A percentile compares a stretch with the other conserved stretches of the same genome.
phyloP scores from a whole-genome alignment of 2,113 vertebrate species.

The Amphiprion percula region DNA sequence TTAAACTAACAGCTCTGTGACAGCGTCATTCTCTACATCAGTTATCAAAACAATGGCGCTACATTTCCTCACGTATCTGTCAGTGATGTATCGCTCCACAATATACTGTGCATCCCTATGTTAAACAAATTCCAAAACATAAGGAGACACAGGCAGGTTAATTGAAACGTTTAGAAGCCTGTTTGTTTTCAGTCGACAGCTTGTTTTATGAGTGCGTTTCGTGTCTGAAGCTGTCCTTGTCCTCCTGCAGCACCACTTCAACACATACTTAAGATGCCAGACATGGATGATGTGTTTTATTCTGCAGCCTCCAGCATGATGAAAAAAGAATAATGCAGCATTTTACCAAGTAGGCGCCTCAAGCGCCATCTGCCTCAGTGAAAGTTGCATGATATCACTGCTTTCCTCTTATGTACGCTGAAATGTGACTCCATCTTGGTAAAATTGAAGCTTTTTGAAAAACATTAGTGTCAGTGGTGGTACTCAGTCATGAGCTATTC shows the following conservation, averaged over 20 bases:
- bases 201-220: background rate
- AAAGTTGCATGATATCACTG: constrained; percentile 13
- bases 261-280: constrained; percentile 20
- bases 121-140: background rate
- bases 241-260: constrained; percentile 17
- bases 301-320: constrained; percentile 32
- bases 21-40: too few species aligned
- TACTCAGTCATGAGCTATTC: too few species aligned
- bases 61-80: too few species aligned
- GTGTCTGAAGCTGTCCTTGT: background rate
- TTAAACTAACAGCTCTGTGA: background rate
- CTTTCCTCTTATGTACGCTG: constrained; percentile 37
- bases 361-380: constrained; percentile 34
- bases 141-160: background rate
- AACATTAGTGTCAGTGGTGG: background rate
- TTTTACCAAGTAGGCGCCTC: constrained; percentile 27
- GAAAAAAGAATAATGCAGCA: constrained; percentile 36
- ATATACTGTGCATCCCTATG: background rate
- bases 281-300: constrained; percentile 27
- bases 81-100: too few species aligned
- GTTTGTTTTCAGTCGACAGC: background rate
- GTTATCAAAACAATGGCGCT: too few species aligned
- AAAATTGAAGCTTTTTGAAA: background rate
- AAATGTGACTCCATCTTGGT: constrained; percentile 58
- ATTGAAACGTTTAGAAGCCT: background rate